phyloP scores from a whole-genome alignment of 2,888 invertebrate species.

The Agrypnus murinus region DNA sequence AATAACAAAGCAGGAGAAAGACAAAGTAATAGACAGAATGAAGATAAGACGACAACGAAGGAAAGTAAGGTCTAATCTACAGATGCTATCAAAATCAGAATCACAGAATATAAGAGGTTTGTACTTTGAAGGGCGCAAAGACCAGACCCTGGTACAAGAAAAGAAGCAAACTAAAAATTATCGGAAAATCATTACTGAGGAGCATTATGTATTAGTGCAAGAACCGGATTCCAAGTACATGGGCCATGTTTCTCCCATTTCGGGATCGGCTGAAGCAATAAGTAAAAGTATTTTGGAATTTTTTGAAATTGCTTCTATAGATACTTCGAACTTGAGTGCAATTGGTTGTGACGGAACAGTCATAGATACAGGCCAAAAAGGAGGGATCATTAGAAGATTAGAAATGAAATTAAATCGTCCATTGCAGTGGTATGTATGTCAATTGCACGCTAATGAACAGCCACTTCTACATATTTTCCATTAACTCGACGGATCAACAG shows the following conservation, averaged over 20 bases:
- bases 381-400: slow-evolving; percentile 1
- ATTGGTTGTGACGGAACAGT: slow-evolving; percentile 13
- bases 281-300: no score
- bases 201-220: no score
- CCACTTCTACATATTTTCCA: slow-evolving; percentile 8
- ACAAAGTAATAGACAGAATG: slow-evolving; percentile 13
- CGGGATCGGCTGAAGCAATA: neutral
- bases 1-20: slow-evolving; percentile 6
- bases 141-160: no score
- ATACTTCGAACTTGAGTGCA: slow-evolving; percentile 2
- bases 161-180: neutral
- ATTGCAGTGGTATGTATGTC: slow-evolving; percentile 12
- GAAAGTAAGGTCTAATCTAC: no score
- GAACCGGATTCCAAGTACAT: no score
- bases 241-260: neutral
- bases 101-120: no score
- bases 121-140: slow-evolving; percentile 2
- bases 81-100: no score
- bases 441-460: no score
- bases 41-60: no score
- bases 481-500: neutral
- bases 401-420: no score
- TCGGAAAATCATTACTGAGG: slow-evolving; percentile 9
- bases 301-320: no score
- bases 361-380: slow-evolving; percentile 1